Evolutionary conservation across 2,888 invertebrate genomes (phyloP).

Genomic region (Drosophila nigricruria): DNA sequence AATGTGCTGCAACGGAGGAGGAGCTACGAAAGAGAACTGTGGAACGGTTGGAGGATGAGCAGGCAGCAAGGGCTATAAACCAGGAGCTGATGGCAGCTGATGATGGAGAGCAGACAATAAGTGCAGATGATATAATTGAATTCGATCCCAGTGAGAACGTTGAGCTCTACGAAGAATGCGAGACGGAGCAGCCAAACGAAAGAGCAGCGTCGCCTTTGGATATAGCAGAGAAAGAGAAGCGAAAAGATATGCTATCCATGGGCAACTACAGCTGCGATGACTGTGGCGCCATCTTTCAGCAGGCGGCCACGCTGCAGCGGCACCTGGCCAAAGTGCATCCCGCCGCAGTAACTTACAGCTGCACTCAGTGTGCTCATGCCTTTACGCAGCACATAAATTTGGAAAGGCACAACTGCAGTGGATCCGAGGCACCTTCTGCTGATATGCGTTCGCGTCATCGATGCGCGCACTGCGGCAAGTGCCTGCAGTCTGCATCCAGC

Average conservation of each 20-base stretch:
- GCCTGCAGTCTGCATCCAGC: conserved; percentile 64
- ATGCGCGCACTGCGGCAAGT: conserved; percentile 74
- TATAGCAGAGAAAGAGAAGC: not conserved
- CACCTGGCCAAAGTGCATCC: conserved; percentile 69
- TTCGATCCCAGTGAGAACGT: conserved; percentile 52
- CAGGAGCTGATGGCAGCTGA: conserved; percentile 5
- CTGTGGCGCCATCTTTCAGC: conserved; percentile 81
- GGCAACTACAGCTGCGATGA: conserved; percentile 66
- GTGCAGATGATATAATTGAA: conserved; percentile 36
- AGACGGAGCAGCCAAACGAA: conserved; percentile 2
- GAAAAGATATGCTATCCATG: not conserved
- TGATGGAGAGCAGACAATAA: not conserved
- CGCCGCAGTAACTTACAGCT: conserved; percentile 34
- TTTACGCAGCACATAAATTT: conserved; percentile 51
- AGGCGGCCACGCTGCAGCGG: conserved; percentile 70
- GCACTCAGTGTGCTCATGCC: conserved; percentile 59
- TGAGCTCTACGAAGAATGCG: conserved; percentile 29
- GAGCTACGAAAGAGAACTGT: conserved; percentile 34
- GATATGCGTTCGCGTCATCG: conserved; percentile 26
- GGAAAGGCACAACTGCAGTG: conserved; percentile 42
- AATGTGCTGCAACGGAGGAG: conserved; percentile 76
- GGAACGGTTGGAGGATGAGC: not conserved
- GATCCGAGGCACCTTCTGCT: conserved; percentile 82
- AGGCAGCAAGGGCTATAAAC: not conserved
- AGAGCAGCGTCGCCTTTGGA: not conserved